A percentile compares a stretch with the other conserved stretches of the same genome.
Evolutionary conservation across 2,888 invertebrate genomes (phyloP).

Genomic region (Leptopilina drosophilae): DNA sequence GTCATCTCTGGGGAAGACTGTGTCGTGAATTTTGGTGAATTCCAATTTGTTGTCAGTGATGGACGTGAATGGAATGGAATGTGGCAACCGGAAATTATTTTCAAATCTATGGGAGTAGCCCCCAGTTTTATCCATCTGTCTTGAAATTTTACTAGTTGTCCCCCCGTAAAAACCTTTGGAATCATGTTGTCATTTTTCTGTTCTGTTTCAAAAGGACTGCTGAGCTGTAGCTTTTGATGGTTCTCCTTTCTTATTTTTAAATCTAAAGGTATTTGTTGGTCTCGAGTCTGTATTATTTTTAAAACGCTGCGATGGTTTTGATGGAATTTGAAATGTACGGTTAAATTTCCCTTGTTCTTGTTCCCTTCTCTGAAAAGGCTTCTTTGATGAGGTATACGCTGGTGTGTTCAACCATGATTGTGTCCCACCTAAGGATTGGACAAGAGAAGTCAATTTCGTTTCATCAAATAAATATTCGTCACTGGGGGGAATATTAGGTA

Average conservation of each 20-base stretch:
- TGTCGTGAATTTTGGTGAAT: neutral
- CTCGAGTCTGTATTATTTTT: neutral
- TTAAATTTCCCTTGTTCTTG: neutral
- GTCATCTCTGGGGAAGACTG: neutral
- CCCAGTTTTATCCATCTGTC: neutral
- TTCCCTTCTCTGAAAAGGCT: neutral
- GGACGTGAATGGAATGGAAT: neutral
- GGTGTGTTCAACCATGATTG: constrained; percentile 52
- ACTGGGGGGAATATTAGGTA: constrained; percentile 50
- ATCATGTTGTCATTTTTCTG: constrained; percentile 35
- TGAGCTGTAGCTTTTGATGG: neutral
- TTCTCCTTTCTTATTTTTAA: constrained; percentile 17
- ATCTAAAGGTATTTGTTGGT: neutral
- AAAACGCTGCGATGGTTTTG: neutral
- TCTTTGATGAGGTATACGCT: neutral
- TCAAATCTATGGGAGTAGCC: neutral
- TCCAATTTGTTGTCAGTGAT: neutral
- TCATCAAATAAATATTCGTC: constrained; percentile 50
- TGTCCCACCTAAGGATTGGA: constrained; percentile 51
- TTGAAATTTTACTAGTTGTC: neutral
- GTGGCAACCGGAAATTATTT: neutral
- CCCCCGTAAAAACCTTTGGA: neutral
- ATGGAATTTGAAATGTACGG: neutral
- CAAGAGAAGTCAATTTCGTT: constrained; percentile 41
- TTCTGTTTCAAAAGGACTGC: constrained; percentile 45